Base-by-base conservation (phyloP, 1,140 invertebrate species). In the Lutraria rhynchaena region DNA sequence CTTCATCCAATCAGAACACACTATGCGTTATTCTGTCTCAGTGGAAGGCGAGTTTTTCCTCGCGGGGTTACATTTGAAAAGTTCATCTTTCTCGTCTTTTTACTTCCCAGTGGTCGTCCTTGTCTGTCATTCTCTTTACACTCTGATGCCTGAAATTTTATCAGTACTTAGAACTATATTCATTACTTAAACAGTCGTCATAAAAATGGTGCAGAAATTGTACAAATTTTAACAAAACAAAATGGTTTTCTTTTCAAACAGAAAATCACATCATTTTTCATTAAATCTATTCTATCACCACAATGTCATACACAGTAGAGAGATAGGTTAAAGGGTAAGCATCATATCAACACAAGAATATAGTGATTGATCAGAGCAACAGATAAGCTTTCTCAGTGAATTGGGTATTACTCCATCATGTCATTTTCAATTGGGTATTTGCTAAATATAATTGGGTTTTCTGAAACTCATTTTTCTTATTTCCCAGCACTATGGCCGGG, bases 11-110 rank as follows among this genome's bases (percentile, higher is more conserved):
- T n/a, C n/a, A n/a, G n/a, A n/a, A n/a, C 37, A 41, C 15, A 7
- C 55, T 55, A 15, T 35, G 49, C 24, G 67, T 85, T 85, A 24
- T 60, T 76, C 24, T 51, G 51, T 29, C 74, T 55, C 13, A 86
- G 73, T 15, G 85, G 85, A 2, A 86, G 67, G 33, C 82, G 53
- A 1, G 78, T 82, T 51, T 82, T 82, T 7, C 75, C 61, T 31
- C 85, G 65, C 29, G 85, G 85, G 15, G 85, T 86, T 19, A 83
- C 73, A 53, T 86, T 86, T 22, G 24, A 37, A 55, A 78, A 73
- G 35, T 86, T 86, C 41, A 69, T 81, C 55, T 85, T 85, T 22
- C 33, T 65, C 0, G 44, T 3, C 53, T 82, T 83, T 37, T 73
- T 82, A 4, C n/a, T 29, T 49, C 57, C 76, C 17, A 80, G 27